Evolutionary conservation across 2,113 vertebrate genomes (phyloP), one percentile per base, ranked within the genome.

Genomic region (Psittacara wagleri): DNA sequence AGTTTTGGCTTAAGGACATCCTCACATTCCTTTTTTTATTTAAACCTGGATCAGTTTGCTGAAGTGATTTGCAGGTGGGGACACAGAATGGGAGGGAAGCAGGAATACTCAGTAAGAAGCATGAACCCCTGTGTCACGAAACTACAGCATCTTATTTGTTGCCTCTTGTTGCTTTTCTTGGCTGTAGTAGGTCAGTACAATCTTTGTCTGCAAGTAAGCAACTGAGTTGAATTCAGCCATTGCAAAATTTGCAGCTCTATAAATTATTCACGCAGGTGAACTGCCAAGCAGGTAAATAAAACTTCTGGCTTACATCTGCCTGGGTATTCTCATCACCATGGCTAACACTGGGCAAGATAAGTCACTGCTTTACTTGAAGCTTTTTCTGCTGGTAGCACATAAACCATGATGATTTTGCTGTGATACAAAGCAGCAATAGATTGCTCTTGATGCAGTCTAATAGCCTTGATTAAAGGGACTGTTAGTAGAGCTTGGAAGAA

Each of bases 381-480:
- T 29, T 86, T 86, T 86, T 54, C 77, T 91, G 35, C 54, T 57
- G 80, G 31, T 82, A 5, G 52, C 9, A 2, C 52, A 29, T 57
- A 66, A 75, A 63, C 39, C 25, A 3, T 41, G 57, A 61, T 95
- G 77, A 49, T 37, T 80, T 64, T 90, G 44, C 62, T 67, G 85
- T 64, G 68, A 17, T 64, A 41, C 3, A 4, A 52, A 88, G 51
- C 83, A 74, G 27, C 4, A 3, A 41, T 75, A 84, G 54, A 70
- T 84, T 57, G 62, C 61, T 69, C 66, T 89, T 91, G 66, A 89
- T 95, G 57, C 23, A 15, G 6, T 35, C 74, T 89, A 79, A 92
- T 69, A 77, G 67, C 77, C 63, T 54, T 84, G 54, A 94, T 93
- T 94, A 87, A 63, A 89, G 93, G 74, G 66, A 39, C 67, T 80